Percentiles rank a stretch among this genome's conserved stretches.
Conservation (phyloP, 2,888 invertebrate genomes). For the Drosophila tripunctata region DNA sequence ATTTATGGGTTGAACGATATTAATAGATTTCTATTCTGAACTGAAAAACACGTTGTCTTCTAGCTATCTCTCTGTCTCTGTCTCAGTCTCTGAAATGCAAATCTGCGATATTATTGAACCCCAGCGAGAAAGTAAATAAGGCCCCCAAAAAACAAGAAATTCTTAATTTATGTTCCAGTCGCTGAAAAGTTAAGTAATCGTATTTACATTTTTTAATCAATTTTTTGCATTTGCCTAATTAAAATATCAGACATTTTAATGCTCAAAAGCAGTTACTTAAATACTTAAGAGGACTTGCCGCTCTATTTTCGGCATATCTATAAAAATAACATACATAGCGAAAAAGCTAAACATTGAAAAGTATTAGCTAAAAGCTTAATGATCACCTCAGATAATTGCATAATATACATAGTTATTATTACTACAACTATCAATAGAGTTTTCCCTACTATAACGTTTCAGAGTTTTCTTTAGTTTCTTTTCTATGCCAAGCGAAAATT, state of each 20-base stretch:
- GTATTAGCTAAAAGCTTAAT: too few species aligned
- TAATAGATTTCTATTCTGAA: conserved; percentile 49
- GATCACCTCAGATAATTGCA: too few species aligned
- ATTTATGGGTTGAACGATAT: conserved; percentile 59
- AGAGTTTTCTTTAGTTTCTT: neutral
- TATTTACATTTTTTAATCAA: conserved; percentile 7
- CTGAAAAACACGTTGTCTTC: too few species aligned
- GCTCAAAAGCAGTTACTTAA: neutral
- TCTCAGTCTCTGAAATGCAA: conserved; percentile 28
- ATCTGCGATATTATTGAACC: conserved; percentile 7
- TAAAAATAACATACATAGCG: too few species aligned
- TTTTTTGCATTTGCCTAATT: conserved; percentile 13
- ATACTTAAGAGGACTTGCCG: too few species aligned
- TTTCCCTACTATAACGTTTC: too few species aligned
- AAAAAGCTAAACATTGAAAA: too few species aligned
- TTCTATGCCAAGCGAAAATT: neutral
- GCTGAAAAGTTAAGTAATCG: conserved; percentile 3
- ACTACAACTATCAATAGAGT: too few species aligned
- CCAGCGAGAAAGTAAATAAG: neutral
- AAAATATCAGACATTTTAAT: conserved; percentile 13
- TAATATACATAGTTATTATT: too few species aligned
- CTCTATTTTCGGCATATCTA: too few species aligned
- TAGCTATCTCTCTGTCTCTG: neutral
- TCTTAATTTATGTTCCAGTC: conserved; percentile 18
- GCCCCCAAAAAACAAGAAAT: conserved; percentile 11